Base-by-base conservation (phyloP, 2,113 vertebrate genomes). In the Mastomys natalensis region DNA sequence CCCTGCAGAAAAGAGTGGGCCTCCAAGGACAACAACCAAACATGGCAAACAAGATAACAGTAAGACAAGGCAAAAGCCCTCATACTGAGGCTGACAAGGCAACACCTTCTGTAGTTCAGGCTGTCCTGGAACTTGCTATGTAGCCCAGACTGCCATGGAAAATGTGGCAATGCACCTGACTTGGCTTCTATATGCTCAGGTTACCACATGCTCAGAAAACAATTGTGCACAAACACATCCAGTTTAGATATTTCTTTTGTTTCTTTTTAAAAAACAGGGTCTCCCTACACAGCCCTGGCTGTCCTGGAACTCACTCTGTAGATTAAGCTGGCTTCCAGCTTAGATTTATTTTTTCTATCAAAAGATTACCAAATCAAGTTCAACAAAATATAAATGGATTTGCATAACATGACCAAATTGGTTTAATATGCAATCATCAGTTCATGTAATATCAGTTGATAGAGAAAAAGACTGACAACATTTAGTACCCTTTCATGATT, bases 401-500 rank as follows among this genome's bases (percentile, higher is more conserved):
- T 89, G 43, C 40, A 58, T 76, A 77, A 74, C 7, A 74, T 45
- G 55, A 81, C n/a, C 34, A 51, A 87, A 43, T n/a, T 89, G 58
- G 26, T 81, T 82, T 6, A 73, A 4, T 64, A 66, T 82, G 74
- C 3, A 43, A 45, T 66, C 55, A 95, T 95, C 73, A 94, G 62
- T 77, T 10, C 48, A 66, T 64, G 16, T 82, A 82, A 70, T 37
- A 60, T 78, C 34, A 76, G 68, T 66, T 92, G 34, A 91, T 70
- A 29, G 15, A 68, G 66, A 82, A 70, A 87, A 87, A 58, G 24
- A 24, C 60, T 45, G 53, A 85, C 8, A 70, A 53, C 60, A 72
- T 90, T 87, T 93, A 90, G 80, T 43, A 84, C 15, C 15, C 22
- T 45, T 48, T 88, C 8, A 58, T 81, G n/a, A 91, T 92, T 48